Evolutionary conservation across 2,888 invertebrate genomes (phyloP), one percentile per base, ranked within the genome.

Genomic region (Pyrocoelia pectoralis): DNA sequence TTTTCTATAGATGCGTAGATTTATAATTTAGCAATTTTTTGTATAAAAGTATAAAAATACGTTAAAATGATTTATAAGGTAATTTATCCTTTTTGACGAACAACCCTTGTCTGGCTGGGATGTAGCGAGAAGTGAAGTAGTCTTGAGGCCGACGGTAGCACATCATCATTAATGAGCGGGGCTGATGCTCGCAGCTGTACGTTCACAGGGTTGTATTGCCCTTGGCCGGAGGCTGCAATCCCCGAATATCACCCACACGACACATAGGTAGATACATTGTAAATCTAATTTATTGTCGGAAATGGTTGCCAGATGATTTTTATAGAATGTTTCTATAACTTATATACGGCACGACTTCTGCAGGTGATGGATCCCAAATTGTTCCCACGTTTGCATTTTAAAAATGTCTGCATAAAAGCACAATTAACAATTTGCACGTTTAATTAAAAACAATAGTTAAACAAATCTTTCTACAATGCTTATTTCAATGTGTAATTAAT

Each of bases 81-180:
- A 49, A 53, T 58, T 65, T 62, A 68, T 67, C 72, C 74, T 71
- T 67, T 69, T 69, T 72, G 74, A 72, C 73, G 70, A 68, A 69
- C 71, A 70, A 70, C 71, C 69, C 68, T 70, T 71, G 74, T 67
- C 69, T 72, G 68, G 67, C 65, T 61, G 72, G 72, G 72, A 70
- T 72, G 74, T 74, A 76, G 65, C 65, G 65, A 87, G 86, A 87
- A 87, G 87, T 87, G 87, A 87, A 87, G 86, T 87, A 87, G 88
- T 88, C 87, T 86, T 86, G 87, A 86, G 87, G 87, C 87, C 86
- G 87, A 86, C 71, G 76, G 76, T 75, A 74, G 77, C 88, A 88
- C 88, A 88, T 88, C 88, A 89, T 89, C 89, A 89, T 89, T 89
- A 89, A 88, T 88, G 88, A 88, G 88, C 85, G 85, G 86, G 75